Evolutionary conservation across 2,113 vertebrate species (phyloP).

Genomic region (Delphinus delphis): DNA sequence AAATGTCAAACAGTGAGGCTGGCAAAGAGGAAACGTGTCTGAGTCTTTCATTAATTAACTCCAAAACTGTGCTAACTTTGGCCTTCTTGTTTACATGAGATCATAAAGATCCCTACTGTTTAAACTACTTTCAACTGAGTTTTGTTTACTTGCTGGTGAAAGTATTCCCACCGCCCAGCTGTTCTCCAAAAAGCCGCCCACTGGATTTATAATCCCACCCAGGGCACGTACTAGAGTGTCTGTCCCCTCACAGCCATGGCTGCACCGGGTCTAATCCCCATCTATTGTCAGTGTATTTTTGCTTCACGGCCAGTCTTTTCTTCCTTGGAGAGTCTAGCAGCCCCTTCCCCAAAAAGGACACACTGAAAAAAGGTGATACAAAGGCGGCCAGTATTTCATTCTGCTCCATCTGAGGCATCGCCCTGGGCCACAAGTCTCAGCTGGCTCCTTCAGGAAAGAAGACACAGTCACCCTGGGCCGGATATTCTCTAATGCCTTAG

Average conservation of each 20-base stretch:
- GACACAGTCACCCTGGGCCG: neutral
- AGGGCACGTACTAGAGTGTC: rapidly evolving
- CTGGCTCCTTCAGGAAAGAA: neutral
- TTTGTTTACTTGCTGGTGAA: neutral
- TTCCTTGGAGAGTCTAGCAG: neutral
- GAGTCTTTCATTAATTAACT: neutral
- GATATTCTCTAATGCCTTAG: neutral
- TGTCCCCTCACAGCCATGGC: neutral
- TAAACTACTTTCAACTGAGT: neutral
- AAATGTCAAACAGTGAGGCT: neutral
- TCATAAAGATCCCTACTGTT: neutral
- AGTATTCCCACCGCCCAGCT: neutral
- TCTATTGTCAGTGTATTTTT: neutral
- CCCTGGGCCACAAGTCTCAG: neutral
- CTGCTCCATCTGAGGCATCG: neutral
- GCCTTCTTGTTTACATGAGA: neutral
- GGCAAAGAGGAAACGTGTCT: neutral
- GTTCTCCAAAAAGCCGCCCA: neutral
- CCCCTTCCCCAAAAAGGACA: neutral
- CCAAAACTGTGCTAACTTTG: neutral
- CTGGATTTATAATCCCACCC: neutral
- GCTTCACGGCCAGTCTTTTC: neutral
- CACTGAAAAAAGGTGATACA: neutral
- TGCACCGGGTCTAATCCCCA: neutral
- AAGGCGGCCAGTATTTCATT: neutral